phyloP scores from a whole-genome alignment of 1,140 invertebrate species.

The Orchesella cincta region DNA sequence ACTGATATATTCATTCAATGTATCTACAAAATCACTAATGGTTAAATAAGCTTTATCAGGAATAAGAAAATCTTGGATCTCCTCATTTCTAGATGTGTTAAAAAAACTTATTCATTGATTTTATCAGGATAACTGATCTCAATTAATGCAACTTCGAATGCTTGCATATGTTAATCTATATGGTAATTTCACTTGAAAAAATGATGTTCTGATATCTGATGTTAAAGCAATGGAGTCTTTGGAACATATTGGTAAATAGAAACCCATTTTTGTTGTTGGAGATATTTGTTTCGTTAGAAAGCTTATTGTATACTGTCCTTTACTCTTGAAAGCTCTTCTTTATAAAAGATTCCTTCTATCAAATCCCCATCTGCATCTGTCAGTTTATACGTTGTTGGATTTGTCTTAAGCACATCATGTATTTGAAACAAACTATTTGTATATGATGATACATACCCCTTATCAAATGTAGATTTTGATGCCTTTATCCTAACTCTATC shows the following conservation, averaged over 20 bases:
- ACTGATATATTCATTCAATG: not conserved
- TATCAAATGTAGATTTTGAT: not conserved
- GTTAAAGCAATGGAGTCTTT: not conserved
- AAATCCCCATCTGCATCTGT: not conserved
- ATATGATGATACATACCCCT: not conserved
- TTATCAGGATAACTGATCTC: not conserved
- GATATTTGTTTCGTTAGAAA: too few relatives aligned
- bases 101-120: not conserved
- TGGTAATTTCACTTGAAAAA: not conserved
- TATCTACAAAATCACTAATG: not conserved
- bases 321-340: not conserved
- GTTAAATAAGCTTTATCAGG: not conserved
- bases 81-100: not conserved
- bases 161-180: not conserved
- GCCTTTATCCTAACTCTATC: not conserved
- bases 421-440: not conserved
- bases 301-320: too few relatives aligned
- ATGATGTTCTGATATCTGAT: not conserved
- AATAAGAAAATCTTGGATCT: not conserved
- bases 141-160: not conserved
- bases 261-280: not conserved
- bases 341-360: not conserved
- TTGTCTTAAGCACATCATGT: not conserved
- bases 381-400: conserved; percentile 1
- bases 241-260: not conserved